Conservation (phyloP, 2,888 invertebrate species). For the Notocelia uddmanniana region DNA sequence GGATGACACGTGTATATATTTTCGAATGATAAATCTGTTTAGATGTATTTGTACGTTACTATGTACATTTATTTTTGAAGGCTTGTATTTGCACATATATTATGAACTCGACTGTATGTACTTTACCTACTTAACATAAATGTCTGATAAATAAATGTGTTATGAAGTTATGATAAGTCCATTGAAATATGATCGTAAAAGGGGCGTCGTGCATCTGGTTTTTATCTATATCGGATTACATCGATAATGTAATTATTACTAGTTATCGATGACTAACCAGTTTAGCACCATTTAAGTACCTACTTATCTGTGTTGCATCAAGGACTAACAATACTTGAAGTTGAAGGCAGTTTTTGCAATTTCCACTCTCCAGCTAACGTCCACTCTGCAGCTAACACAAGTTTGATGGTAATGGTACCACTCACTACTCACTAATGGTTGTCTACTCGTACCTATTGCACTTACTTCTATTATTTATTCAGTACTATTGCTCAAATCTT, state of each 20-base stretch:
- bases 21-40: too few species aligned
- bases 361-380: too few species aligned
- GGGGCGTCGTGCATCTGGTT: slow-evolving; percentile 47
- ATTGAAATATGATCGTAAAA: slow-evolving; percentile 39
- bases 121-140: neutral
- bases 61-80: too few species aligned
- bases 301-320: neutral
- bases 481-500: slow-evolving; percentile 27
- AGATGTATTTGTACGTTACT: too few species aligned
- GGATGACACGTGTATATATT: too few species aligned
- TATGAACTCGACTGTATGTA: too few species aligned
- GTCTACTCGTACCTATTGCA: too few species aligned
- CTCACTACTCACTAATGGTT: too few species aligned
- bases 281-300: slow-evolving; percentile 7
- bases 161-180: neutral
- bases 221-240: slow-evolving; percentile 45
- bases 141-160: neutral
- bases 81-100: too few species aligned
- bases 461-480: too few species aligned
- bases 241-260: slow-evolving; percentile 42
- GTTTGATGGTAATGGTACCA: neutral
- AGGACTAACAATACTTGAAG: neutral
- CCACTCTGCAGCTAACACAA: too few species aligned
- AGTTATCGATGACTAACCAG: slow-evolving; percentile 24
- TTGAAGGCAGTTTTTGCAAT: neutral